A percentile compares a stretch with the other conserved stretches of the same genome.
Evolutionary conservation across 2,888 invertebrate species (phyloP).

Genomic region (Drepanosiphum platanoidis): DNA sequence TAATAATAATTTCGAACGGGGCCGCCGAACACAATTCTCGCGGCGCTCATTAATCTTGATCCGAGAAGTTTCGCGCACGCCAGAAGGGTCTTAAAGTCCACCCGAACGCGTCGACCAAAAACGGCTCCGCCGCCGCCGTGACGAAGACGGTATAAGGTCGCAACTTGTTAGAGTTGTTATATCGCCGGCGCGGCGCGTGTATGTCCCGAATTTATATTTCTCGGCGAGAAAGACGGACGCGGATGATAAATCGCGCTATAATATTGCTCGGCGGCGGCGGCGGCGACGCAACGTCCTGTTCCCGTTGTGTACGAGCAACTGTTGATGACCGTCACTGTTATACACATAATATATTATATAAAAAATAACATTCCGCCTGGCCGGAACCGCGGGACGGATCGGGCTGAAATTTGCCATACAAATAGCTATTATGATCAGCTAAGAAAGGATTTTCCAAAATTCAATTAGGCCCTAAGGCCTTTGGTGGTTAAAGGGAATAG

Average conservation of each 20-base stretch:
- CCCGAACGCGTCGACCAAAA: not conserved
- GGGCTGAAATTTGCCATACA: too few relatives aligned
- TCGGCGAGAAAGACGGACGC: not conserved
- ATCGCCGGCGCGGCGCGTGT: not conserved
- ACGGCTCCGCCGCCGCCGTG: not conserved
- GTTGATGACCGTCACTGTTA: not conserved
- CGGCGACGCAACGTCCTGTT: not conserved
- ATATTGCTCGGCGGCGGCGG: not conserved
- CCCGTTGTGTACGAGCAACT: not conserved
- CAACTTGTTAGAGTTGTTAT: not conserved
- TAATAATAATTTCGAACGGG: too few relatives aligned
- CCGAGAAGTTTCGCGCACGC: not conserved
- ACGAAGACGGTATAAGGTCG: not conserved
- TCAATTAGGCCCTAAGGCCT: too few relatives aligned
- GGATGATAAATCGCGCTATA: not conserved
- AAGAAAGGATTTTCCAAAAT: too few relatives aligned
- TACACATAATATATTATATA: too few relatives aligned
- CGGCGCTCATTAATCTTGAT: conserved; percentile 26
- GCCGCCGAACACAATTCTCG: too few relatives aligned
- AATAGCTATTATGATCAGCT: too few relatives aligned
- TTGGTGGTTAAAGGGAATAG: too few relatives aligned
- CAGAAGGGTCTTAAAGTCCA: conserved; percentile 13
- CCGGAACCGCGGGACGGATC: too few relatives aligned
- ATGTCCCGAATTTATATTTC: not conserved
- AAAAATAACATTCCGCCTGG: too few relatives aligned